Base-by-base conservation (phyloP, 2,888 invertebrate genomes). In the Clusia tigrina region DNA sequence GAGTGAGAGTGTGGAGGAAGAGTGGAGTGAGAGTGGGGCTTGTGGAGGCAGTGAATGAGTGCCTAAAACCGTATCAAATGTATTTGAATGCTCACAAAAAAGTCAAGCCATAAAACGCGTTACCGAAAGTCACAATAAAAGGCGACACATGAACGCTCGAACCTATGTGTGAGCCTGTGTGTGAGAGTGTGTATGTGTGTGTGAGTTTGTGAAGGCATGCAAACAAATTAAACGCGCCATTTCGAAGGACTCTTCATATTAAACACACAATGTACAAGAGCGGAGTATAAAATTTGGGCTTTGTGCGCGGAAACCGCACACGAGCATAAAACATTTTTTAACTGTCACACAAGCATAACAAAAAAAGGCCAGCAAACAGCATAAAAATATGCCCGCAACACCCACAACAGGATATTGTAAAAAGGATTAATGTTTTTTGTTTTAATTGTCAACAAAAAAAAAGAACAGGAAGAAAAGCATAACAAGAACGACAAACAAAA, bases 321-420 rank as follows among this genome's bases (percentile, higher is more conserved):
- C 78, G 76, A n/a, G 76, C 78, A 74, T 74, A 74, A 74, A 74
- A 74, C 74, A 74, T 74, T 74, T 74, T 74, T 77, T 48, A 5
- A 3, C n/a, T 48, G 48, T 3, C 42, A n/a, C 20, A 48, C n/a
- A n/a, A 18, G 15, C 15, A 48, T 5, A 18, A 48, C 22, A 48
- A 3, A 48, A 20, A 20, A 6, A n/a, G n/a, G n/a, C n/a, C n/a
- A n/a, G n/a, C n/a, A n/a, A 42, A 6, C 9, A 15, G 9, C 15
- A 15, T 3, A 42, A 42, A 22, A 32, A 32, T 32, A 18, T 48
- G 20, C 5, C 48, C 20, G 5, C 48, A 48, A 15, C 48, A 20
- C 48, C 48, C 48, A 22, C 48, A 48, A 48, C 48, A 48, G 48
- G 48, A 48, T 48, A 48, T 48, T 48, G 48, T 48, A 15, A 20